Percentiles rank a stretch among this genome's conserved stretches.
phyloP scores from a whole-genome alignment of 2,113 vertebrate species.

The Dicrurus megarhynchus region DNA sequence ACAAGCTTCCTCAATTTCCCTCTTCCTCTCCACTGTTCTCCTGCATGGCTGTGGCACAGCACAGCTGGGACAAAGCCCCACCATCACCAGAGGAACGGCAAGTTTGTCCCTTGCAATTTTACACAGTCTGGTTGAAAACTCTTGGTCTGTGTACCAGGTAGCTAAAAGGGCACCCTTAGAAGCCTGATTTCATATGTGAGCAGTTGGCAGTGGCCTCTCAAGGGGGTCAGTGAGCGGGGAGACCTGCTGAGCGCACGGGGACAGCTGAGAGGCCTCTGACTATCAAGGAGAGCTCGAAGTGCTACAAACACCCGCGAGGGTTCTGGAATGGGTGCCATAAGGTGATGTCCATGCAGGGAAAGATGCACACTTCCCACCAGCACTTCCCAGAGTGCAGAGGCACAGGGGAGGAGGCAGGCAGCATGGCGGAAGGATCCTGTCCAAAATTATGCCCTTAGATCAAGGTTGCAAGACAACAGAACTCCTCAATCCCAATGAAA shows the following conservation, averaged over 20 bases:
- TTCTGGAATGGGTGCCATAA: not conserved
- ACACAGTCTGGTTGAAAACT: not conserved
- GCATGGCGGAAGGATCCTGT: not conserved
- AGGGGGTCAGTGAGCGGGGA: not conserved
- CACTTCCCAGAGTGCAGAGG: not conserved
- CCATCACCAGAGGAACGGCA: not conserved
- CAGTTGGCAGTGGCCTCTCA: not conserved
- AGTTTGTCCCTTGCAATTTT: not conserved
- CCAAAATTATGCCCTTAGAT: not conserved
- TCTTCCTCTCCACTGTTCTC: not conserved
- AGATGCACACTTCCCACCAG: not conserved
- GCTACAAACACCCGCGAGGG: fast-evolving
- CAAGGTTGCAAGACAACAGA: not conserved
- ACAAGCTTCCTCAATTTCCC: fast-evolving
- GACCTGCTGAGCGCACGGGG: fast-evolving
- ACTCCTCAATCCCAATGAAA: not conserved
- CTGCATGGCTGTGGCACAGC: fast-evolving
- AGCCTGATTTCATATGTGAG: not conserved
- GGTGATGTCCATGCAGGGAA: not conserved
- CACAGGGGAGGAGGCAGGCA: not conserved
- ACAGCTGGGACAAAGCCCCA: not conserved
- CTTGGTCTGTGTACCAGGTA: not conserved
- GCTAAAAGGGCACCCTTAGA: not conserved
- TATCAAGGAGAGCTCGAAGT: not conserved
- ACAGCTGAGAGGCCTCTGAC: not conserved